phyloP scores from a whole-genome alignment of 2,797 vertebrate genomes.

The Cyclopterus lumpus region DNA sequence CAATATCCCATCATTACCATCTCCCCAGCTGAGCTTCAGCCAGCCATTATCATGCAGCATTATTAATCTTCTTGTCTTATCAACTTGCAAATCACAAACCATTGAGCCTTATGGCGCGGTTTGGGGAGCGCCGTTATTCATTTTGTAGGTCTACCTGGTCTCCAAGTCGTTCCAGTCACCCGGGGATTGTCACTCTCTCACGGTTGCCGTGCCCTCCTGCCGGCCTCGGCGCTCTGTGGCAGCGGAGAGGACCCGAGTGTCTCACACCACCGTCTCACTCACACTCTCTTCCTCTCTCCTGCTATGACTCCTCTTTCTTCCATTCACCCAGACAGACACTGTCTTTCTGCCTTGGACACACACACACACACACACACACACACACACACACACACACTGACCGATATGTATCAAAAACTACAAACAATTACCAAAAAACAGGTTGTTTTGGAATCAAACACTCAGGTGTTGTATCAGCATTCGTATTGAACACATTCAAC shows the following conservation, averaged over 20 bases:
- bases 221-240: slow-evolving; percentile 83
- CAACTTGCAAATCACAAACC: slow-evolving; percentile 99
- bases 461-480: neutral
- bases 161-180: slow-evolving; percentile 98
- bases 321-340: slow-evolving; percentile 1
- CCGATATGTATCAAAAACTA: neutral
- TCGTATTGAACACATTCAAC: neutral
- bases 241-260: slow-evolving; percentile 57
- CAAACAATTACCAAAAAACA: neutral
- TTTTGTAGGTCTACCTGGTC: slow-evolving; percentile 99
- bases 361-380: neutral
- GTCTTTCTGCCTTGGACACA: neutral
- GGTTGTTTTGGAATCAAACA: neutral
- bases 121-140: slow-evolving; percentile 99
- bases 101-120: slow-evolving; percentile 99
- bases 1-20: slow-evolving; percentile 99
- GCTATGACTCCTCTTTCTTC: neutral
- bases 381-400: neutral
- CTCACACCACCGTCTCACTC: slow-evolving; percentile 36
- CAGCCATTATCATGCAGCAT: slow-evolving; percentile 99
- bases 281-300: slow-evolving; percentile 2
- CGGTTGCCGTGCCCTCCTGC: slow-evolving; percentile 90
- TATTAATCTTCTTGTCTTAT: slow-evolving; percentile 99
- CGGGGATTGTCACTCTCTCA: slow-evolving; percentile 97
- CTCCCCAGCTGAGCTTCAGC: slow-evolving; percentile 99